Percentiles rank a stretch among this genome's conserved stretches.
Evolutionary conservation across 2,888 invertebrate genomes (phyloP).

Genomic region (Ophion ellenae): DNA sequence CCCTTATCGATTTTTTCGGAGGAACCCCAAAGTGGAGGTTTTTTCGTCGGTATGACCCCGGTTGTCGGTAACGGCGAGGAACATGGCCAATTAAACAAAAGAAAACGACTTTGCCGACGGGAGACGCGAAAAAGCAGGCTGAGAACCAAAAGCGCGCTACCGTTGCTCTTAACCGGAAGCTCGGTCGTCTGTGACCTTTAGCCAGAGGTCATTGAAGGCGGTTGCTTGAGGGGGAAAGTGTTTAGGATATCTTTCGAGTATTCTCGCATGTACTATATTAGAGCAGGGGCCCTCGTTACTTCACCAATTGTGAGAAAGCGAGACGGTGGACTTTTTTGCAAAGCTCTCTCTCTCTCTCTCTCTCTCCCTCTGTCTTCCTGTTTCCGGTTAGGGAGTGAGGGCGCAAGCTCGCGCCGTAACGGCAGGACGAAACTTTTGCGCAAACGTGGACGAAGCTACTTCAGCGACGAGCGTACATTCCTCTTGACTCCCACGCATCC

Average conservation of each 20-base stretch:
- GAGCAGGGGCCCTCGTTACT: no score
- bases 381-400: conserved; percentile 11
- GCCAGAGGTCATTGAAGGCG: no score
- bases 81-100: neutral
- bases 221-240: no score
- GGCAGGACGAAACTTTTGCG: conserved; percentile 51
- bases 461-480: conserved; percentile 16
- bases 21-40: neutral
- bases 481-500: conserved; percentile 36
- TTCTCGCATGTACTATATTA: no score
- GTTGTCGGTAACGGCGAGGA: conserved; percentile 2
- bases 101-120: no score
- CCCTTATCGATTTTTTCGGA: no score
- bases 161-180: no score
- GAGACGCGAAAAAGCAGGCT: no score
- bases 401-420: conserved; percentile 63
- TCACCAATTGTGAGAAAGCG: neutral
- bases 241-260: no score
- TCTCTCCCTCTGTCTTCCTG: no score
- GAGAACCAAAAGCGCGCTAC: no score
- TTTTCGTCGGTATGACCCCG: conserved; percentile 1
- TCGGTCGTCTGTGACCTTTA: no score
- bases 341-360: conserved; percentile 9
- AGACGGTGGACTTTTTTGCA: neutral
- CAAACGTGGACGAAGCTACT: conserved; percentile 47